Conservation (phyloP, 2,113 vertebrate species). For the Arothron firmamentum region DNA sequence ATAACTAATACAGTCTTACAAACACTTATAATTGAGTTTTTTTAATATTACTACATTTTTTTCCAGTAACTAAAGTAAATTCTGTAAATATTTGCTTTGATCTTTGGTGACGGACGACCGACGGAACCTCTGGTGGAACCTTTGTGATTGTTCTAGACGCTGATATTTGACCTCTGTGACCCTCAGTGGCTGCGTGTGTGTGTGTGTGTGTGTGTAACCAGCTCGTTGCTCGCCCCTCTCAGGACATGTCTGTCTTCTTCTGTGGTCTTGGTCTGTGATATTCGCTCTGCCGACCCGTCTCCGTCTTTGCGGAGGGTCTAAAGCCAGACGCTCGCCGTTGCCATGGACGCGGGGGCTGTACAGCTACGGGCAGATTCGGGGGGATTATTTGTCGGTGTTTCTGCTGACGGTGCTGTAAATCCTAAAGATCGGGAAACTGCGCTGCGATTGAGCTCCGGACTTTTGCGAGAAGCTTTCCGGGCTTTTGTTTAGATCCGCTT, state of each 20-base stretch:
- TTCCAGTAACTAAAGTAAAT: neutral
- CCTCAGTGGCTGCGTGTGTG: too few relatives aligned
- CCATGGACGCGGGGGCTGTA: too few relatives aligned
- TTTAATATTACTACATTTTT: neutral
- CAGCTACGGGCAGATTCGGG: constrained; percentile 32
- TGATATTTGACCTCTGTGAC: too few relatives aligned
- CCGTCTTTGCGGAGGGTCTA: neutral
- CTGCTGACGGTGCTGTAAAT: constrained; percentile 35
- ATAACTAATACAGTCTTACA: too few relatives aligned
- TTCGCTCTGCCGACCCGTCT: too few relatives aligned
- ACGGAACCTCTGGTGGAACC: too few relatives aligned
- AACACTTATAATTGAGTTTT: too few relatives aligned
- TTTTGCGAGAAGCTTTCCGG: neutral
- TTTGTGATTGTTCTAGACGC: too few relatives aligned
- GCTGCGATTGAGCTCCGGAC: constrained; percentile 26
- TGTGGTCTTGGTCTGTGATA: neutral
- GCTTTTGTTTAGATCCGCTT: too few relatives aligned
- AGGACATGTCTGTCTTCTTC: constrained; percentile 21
- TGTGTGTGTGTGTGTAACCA: too few relatives aligned
- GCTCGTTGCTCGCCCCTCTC: neutral
- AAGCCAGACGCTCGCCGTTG: constrained; percentile 15
- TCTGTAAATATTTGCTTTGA: neutral
- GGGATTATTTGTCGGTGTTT: constrained; percentile 54
- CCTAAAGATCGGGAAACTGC: constrained; percentile 28
- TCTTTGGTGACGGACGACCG: neutral